These are phyloP conservation scores for Spea bombifrons DNA, from an alignment of 2,113 vertebrate genomes.

Conservation along the genomic window DNA sequence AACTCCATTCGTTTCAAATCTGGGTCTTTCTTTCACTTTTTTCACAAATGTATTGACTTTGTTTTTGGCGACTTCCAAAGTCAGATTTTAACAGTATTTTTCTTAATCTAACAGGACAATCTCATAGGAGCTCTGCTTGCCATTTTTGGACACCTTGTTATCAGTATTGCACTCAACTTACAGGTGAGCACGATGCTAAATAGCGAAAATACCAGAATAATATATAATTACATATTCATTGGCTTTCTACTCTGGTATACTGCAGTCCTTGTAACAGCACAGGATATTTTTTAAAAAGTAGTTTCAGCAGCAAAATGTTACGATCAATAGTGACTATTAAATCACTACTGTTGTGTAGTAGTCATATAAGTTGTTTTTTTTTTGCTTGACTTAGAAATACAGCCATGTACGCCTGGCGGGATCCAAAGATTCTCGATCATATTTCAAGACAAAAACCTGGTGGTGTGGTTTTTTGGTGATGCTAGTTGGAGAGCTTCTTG, in stretches of 20 bases:
- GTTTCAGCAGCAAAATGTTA: background rate
- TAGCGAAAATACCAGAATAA: background rate
- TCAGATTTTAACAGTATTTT: constrained; percentile 3
- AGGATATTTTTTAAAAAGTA: too few relatives aligned
- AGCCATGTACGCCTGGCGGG: constrained; percentile 83
- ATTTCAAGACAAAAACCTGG: constrained; percentile 91
- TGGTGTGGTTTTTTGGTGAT: constrained; percentile 86
- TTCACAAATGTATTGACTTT: too few relatives aligned
- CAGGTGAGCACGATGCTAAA: constrained; percentile 70
- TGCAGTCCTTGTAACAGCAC: too few relatives aligned
- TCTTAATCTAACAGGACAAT: constrained; percentile 76
- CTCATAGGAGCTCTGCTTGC: constrained; percentile 91
- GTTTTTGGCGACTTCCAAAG: too few relatives aligned
- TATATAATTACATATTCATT: too few relatives aligned
- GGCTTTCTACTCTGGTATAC: too few relatives aligned
- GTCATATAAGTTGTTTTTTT: too few relatives aligned
- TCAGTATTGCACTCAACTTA: constrained; percentile 88
- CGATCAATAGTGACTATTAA: background rate
- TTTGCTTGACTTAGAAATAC: constrained; percentile 74
- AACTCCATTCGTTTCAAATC: too few relatives aligned
- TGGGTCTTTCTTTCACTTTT: too few relatives aligned
- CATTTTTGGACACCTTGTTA: constrained; percentile 89
- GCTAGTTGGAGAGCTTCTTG: constrained; percentile 79
- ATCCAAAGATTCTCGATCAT: constrained; percentile 79
- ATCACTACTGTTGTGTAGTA: too few relatives aligned